Percentiles rank a stretch among this genome's conserved stretches.
phyloP scores from a whole-genome alignment of 2,113 vertebrate species.

The zebrafish (Danio rerio) region GRCz12tu NC_133196.1:38076001-38076500 shows the following conservation, averaged over 20 bases:
- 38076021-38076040: conserved; percentile 83
- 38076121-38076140: conserved; percentile 93
- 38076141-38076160: conserved; percentile 90
- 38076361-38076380: conserved; percentile 11
- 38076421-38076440: not conserved
- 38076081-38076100: conserved; percentile 86
- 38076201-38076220: conserved; percentile 17
- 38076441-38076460: not conserved
- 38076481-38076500: not conserved
- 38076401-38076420: not conserved
- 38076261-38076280: conserved; percentile 34
- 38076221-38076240: conserved; percentile 17
- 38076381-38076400: not conserved
- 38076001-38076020: conserved; percentile 63
- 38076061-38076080: conserved; percentile 88
- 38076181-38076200: conserved; percentile 31
- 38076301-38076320: conserved; percentile 50
- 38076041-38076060: conserved; percentile 81
- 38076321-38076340: conserved; percentile 1
- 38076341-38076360: conserved; percentile 5
- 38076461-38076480: not conserved
- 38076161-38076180: conserved; percentile 79
- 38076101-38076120: conserved; percentile 91
- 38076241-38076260: conserved; percentile 4
- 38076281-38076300: conserved; percentile 48